Evolutionary conservation across 1,140 invertebrate genomes (phyloP).

Genomic region (Matsumurasca onukii): DNA sequence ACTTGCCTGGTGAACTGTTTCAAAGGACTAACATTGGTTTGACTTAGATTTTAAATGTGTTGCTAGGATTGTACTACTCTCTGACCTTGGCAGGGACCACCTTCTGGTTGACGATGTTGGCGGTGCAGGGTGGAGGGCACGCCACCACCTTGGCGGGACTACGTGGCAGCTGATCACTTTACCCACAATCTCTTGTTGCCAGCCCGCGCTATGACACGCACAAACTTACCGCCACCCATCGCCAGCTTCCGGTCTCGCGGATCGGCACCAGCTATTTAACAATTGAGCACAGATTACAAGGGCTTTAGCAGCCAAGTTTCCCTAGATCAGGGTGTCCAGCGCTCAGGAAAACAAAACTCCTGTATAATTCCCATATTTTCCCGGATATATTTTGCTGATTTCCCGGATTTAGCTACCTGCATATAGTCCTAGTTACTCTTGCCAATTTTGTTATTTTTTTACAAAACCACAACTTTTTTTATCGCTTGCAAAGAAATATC

Average conservation of each 20-base stretch:
- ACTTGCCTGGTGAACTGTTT: not conserved
- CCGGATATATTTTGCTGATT: too few species aligned
- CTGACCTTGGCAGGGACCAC: conserved; percentile 1
- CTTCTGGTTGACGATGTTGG: not conserved
- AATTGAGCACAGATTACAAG: too few species aligned
- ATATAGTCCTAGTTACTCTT: not conserved
- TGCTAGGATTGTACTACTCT: not conserved
- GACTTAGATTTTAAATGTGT: not conserved
- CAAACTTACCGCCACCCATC: not conserved
- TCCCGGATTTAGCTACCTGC: not conserved
- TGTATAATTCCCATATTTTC: too few species aligned
- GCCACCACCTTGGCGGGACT: too few species aligned
- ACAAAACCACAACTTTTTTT: too few species aligned
- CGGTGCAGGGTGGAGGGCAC: too few species aligned
- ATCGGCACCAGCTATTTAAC: not conserved
- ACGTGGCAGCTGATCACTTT: too few species aligned
- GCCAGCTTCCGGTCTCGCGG: not conserved
- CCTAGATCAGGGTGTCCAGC: too few species aligned
- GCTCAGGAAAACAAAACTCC: too few species aligned
- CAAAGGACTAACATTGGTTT: not conserved
- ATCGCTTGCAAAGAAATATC: too few species aligned
- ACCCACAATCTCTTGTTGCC: too few species aligned
- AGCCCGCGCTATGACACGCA: not conserved
- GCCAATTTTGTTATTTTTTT: too few species aligned
- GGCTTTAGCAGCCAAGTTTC: not conserved